Conservation (phyloP, 2,888 invertebrate genomes). For the Polydrusus pterygomalis region DNA sequence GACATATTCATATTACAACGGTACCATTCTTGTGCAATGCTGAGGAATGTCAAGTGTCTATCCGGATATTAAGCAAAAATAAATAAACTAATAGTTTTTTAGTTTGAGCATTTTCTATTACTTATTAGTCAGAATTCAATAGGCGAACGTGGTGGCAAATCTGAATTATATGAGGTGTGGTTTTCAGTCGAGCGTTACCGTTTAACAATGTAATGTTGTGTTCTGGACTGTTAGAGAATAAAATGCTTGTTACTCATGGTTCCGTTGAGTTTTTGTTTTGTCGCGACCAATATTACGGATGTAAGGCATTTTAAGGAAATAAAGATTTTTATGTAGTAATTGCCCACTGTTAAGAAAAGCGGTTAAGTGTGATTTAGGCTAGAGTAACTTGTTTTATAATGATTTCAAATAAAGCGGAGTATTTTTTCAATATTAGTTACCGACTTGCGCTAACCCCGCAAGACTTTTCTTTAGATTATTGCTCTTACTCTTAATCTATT, state of each 20-base stretch:
- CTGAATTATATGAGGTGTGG: slow-evolving; percentile 14
- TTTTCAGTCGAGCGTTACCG: slow-evolving; percentile 12
- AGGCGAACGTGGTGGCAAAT: background rate
- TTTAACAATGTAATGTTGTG: slow-evolving; percentile 5
- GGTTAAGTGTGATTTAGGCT: no score
- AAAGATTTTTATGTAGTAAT: background rate
- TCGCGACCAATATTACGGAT: background rate
- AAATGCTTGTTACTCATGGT: slow-evolving; percentile 13
- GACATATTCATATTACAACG: background rate
- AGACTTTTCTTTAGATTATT: no score
- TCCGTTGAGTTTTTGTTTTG: slow-evolving; percentile 1
- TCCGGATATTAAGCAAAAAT: background rate
- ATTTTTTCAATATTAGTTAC: no score
- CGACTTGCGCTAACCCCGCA: no score
- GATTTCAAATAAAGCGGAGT: no score
- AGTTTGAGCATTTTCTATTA: background rate
- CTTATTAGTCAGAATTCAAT: slow-evolving; percentile 1
- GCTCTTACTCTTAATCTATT: no score
- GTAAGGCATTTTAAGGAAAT: background rate
- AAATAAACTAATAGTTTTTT: background rate
- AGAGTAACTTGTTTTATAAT: no score
- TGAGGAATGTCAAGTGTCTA: slow-evolving; percentile 6
- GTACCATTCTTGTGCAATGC: background rate
- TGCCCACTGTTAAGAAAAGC: background rate
- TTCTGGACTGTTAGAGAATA: slow-evolving; percentile 3